These are phyloP conservation scores for Sebastes hopkinsi DNA, from an alignment of 2,797 vertebrate species.

Conservation along the genomic window DNA sequence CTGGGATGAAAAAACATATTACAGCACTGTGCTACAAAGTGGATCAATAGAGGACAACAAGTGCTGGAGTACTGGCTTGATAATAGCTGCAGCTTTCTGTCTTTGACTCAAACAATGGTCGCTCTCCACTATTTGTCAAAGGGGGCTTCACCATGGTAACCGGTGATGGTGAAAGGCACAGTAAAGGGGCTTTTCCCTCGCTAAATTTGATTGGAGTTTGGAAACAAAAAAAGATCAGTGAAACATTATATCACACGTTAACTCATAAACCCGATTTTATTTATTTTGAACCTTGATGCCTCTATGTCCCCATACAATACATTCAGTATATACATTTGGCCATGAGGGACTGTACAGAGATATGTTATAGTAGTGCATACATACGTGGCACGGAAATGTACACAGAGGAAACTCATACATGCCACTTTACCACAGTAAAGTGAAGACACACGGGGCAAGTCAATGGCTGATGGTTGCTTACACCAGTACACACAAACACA, in stretches of 20 bases:
- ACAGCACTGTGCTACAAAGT: constrained; percentile 38
- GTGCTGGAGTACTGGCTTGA: constrained; percentile 41
- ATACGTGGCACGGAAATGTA: constrained; percentile 75
- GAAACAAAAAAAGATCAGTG: neutral
- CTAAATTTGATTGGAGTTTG: neutral
- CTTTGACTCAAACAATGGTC: constrained; percentile 60
- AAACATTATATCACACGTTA: constrained; percentile 52
- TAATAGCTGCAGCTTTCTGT: constrained; percentile 52
- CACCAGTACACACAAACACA: constrained; percentile 31
- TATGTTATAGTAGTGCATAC: constrained; percentile 84
- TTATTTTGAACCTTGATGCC: constrained; percentile 79
- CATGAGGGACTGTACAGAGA: constrained; percentile 83
- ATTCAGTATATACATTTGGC: constrained; percentile 89
- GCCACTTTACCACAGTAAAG: constrained; percentile 70
- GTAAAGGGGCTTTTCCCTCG: neutral
- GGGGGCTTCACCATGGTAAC: constrained; percentile 75
- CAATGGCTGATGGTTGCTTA: constrained; percentile 69
- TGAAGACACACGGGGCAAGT: constrained; percentile 66
- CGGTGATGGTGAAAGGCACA: neutral
- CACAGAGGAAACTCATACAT: constrained; percentile 71
- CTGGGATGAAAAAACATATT: constrained; percentile 15
- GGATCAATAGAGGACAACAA: constrained; percentile 63
- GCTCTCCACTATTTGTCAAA: constrained; percentile 47
- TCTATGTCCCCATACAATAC: constrained; percentile 83
- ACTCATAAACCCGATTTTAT: constrained; percentile 86